These are phyloP conservation scores for Pollimyrus isidori DNA, from an alignment of 2,113 vertebrate genomes.

Conservation along the genomic window DNA sequence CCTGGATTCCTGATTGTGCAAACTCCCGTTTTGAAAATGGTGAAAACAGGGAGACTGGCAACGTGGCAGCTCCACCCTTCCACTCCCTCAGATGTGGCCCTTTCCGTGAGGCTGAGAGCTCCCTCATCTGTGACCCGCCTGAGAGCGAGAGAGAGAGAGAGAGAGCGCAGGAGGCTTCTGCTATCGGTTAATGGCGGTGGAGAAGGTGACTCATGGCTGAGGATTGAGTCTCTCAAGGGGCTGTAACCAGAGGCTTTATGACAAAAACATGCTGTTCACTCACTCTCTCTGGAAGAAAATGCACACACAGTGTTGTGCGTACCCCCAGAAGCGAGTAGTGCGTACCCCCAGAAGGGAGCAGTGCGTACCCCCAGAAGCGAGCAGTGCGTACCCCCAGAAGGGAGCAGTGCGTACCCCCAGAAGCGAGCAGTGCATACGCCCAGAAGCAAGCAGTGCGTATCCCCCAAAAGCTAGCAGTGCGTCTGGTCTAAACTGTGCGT, in stretches of 20 bases:
- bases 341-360: no score
- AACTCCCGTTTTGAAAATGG: neutral
- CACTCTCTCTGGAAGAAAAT: conserved; percentile 23
- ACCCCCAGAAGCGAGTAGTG: neutral
- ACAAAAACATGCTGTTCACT: conserved; percentile 36
- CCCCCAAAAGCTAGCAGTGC: neutral
- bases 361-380: neutral
- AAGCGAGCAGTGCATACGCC: neutral
- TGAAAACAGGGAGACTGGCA: neutral
- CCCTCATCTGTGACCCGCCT: neutral
- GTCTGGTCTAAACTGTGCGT: neutral
- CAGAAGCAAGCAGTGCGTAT: no score
- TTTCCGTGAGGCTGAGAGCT: neutral
- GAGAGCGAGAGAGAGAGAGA: neutral
- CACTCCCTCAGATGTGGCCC: neutral
- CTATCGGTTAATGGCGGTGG: neutral
- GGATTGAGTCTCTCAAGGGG: conserved; percentile 31
- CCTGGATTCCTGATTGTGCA: neutral
- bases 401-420: neutral
- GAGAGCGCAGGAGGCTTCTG: neutral
- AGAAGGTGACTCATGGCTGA: conserved; percentile 31
- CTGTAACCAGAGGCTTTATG: conserved; percentile 34
- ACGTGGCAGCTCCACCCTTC: neutral
- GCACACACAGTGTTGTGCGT: neutral
- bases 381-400: no score